phyloP scores from a whole-genome alignment of 2,888 invertebrate genomes.

The Lamproptera curius region DNA sequence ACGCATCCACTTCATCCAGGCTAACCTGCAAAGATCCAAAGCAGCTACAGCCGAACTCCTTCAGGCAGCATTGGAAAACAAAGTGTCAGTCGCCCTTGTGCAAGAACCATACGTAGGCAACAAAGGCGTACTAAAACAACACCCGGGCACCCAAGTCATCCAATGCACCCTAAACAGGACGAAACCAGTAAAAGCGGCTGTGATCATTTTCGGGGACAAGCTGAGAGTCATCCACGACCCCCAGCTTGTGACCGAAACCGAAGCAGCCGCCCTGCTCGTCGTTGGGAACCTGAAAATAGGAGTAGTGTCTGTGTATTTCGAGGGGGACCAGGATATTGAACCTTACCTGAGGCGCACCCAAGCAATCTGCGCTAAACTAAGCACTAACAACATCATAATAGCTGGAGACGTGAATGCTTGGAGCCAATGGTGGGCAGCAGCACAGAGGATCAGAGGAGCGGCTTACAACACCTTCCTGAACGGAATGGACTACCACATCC shows the following conservation, averaged over 20 bases:
- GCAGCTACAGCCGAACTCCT: slow-evolving; percentile 28
- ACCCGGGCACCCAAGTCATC: slow-evolving; percentile 24
- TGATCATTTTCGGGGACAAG: slow-evolving; percentile 25
- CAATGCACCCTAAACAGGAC: slow-evolving; percentile 27
- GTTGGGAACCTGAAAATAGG: slow-evolving; percentile 23
- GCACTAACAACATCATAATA: slow-evolving; percentile 13
- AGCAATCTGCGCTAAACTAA: slow-evolving; percentile 16
- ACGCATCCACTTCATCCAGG: slow-evolving; percentile 28
- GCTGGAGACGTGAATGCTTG: slow-evolving; percentile 20
- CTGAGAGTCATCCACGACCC: slow-evolving; percentile 25
- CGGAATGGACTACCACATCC: slow-evolving; percentile 25
- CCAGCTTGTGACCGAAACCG: slow-evolving; percentile 27
- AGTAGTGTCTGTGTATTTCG: slow-evolving; percentile 26
- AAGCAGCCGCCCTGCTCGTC: slow-evolving; percentile 21
- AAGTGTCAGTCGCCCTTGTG: slow-evolving; percentile 24
- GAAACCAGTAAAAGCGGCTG: slow-evolving; percentile 26
- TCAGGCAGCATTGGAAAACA: slow-evolving; percentile 17
- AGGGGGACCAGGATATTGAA: slow-evolving; percentile 21
- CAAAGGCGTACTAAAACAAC: slow-evolving; percentile 20
- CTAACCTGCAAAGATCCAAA: slow-evolving; percentile 27
- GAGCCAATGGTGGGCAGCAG: slow-evolving; percentile 20
- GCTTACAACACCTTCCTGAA: slow-evolving; percentile 9
- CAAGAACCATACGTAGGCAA: slow-evolving; percentile 35
- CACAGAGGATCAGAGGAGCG: slow-evolving; percentile 19
- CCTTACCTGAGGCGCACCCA: slow-evolving; percentile 16